These are phyloP conservation scores for Stenotaenia linearis DNA, from an alignment of 2,888 invertebrate genomes.

Conservation along the genomic window DNA sequence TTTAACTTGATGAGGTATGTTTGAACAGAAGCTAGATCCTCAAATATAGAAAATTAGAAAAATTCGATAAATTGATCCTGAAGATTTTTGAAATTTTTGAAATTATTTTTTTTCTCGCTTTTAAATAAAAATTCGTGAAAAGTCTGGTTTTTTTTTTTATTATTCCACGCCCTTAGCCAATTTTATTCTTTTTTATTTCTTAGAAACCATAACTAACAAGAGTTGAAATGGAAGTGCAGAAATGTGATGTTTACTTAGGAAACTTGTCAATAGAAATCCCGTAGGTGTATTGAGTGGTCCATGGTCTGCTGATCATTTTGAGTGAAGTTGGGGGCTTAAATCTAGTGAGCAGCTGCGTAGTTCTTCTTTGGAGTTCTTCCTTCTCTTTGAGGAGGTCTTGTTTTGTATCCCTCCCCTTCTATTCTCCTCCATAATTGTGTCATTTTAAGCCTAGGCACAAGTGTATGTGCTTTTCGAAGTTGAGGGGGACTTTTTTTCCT, in stretches of 20 bases:
- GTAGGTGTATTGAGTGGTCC: constrained; percentile 26
- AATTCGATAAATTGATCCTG: neutral
- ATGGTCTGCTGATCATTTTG: constrained; percentile 23
- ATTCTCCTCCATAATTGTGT: constrained; percentile 24
- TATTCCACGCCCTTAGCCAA: neutral
- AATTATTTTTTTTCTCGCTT: neutral
- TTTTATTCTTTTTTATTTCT: neutral
- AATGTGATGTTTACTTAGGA: constrained; percentile 26
- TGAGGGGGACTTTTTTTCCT: neutral
- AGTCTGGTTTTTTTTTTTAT: too few species aligned
- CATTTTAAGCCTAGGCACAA: constrained; percentile 12
- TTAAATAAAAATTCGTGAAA: too few species aligned
- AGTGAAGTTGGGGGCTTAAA: constrained; percentile 23
- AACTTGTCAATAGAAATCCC: constrained; percentile 23
- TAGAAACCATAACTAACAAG: constrained; percentile 11
- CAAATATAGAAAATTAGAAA: neutral
- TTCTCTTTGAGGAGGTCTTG: constrained; percentile 26
- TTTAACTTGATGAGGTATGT: neutral
- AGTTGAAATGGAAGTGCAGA: constrained; percentile 19
- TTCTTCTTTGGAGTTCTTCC: constrained; percentile 24
- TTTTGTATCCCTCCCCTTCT: constrained; percentile 26
- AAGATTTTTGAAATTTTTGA: neutral
- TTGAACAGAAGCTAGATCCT: neutral
- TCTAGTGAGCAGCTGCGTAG: constrained; percentile 14
- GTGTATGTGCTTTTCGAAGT: constrained; percentile 7